These are phyloP conservation scores for Lordiphosa mommai DNA, from an alignment of 1,140 invertebrate species.

Conservation along the genomic window DNA sequence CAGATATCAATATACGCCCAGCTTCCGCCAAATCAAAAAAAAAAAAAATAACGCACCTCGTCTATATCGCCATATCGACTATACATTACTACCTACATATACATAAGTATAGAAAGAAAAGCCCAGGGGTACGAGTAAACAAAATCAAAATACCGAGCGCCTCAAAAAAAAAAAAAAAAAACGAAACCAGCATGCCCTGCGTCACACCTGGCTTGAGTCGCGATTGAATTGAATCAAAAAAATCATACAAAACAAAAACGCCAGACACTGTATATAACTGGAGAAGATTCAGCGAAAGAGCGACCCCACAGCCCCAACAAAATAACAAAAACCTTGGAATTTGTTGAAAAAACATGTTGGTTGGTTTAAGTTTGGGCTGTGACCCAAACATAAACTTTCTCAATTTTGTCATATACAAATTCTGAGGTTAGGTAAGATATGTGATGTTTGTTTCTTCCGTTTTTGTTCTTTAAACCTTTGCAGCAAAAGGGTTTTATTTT, in stretches of 20 bases:
- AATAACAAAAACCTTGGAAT: conserved; percentile 1
- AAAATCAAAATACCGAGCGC: conserved; percentile 27
- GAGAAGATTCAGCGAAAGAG: conserved; percentile 29
- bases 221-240: conserved; percentile 69
- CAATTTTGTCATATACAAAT: no score
- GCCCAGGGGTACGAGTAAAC: conserved; percentile 41
- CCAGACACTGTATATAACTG: background rate
- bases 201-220: conserved; percentile 77
- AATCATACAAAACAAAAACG: background rate
- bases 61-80: conserved; percentile 30
- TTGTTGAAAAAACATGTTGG: conserved; percentile 24
- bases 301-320: conserved; percentile 28
- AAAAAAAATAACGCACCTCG: conserved; percentile 47
- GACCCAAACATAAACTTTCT: conserved; percentile 64
- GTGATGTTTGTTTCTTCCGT: conserved; percentile 46
- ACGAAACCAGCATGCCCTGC: conserved; percentile 63
- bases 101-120: background rate
- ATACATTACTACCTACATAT: conserved; percentile 14
- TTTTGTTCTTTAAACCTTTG: conserved; percentile 29
- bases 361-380: conserved; percentile 47
- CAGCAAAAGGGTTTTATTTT: conserved; percentile 39
- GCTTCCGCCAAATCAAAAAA: conserved; percentile 61
- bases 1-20: conserved; percentile 79
- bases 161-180: conserved; percentile 12
- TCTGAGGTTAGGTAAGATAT: conserved; percentile 69